These are phyloP conservation scores for Hyposmocoma kahamanoa DNA, from an alignment of 1,140 invertebrate genomes.

Conservation along the genomic window DNA sequence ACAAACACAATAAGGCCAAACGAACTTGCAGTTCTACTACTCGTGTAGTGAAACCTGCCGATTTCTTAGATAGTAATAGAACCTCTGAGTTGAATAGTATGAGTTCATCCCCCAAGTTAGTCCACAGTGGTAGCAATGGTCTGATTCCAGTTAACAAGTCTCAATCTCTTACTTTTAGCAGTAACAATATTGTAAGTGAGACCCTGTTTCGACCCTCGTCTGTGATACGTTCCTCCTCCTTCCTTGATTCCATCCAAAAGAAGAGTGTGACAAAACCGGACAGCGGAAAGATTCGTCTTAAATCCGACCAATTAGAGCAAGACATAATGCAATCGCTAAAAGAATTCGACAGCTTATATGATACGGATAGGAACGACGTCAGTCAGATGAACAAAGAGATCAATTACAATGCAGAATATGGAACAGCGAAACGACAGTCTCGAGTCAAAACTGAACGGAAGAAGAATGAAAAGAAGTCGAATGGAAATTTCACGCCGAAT, in stretches of 20 bases:
- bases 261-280: conserved; percentile 43
- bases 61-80: conserved; percentile 39
- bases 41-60: conserved; percentile 54
- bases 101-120: conserved; percentile 43
- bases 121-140: conserved; percentile 40
- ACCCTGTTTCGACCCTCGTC: conserved; percentile 60
- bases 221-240: conserved; percentile 68
- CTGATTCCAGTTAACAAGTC: conserved; percentile 69
- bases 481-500: conserved; percentile 53
- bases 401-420: conserved; percentile 31
- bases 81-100: conserved; percentile 42
- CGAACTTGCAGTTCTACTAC: conserved; percentile 62
- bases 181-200: conserved; percentile 62
- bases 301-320: conserved; percentile 63
- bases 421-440: conserved; percentile 41
- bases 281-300: conserved; percentile 39
- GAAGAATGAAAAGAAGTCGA: conserved; percentile 34
- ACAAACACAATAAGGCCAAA: conserved; percentile 61
- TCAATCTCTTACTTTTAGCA: conserved; percentile 72
- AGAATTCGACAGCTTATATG: conserved; percentile 70
- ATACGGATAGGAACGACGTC: conserved; percentile 46
- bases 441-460: conserved; percentile 39
- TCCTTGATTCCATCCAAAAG: conserved; percentile 67
- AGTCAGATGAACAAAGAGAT: conserved; percentile 33
- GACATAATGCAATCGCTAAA: conserved; percentile 71